Conservation (phyloP, 2,888 invertebrate genomes). For the Synanthedon myopaeformis region DNA sequence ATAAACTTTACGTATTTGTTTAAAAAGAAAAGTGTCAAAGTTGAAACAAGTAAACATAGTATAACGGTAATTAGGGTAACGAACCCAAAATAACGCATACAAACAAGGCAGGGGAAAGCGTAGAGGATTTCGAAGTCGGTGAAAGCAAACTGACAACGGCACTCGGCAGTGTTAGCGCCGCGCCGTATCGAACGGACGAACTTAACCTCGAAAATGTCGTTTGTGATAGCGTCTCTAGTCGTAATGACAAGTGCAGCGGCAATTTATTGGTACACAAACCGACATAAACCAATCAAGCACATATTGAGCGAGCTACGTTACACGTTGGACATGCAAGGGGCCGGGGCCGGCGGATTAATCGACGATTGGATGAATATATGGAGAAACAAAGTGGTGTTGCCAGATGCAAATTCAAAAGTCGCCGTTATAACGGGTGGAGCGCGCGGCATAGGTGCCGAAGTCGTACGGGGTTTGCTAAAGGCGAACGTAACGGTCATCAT, state of each 20-base stretch:
- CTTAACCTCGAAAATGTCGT: slow-evolving; percentile 25
- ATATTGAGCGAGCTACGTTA: slow-evolving; percentile 65
- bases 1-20: too few relatives aligned
- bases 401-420: slow-evolving; percentile 74
- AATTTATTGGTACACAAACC: slow-evolving; percentile 57
- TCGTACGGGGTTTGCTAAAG: slow-evolving; percentile 79
- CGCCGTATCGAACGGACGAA: slow-evolving; percentile 42
- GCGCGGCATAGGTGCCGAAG: slow-evolving; percentile 84
- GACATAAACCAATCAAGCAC: slow-evolving; percentile 65
- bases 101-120: slow-evolving; percentile 59
- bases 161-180: slow-evolving; percentile 34
- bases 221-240: slow-evolving; percentile 34
- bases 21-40: too few relatives aligned
- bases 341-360: slow-evolving; percentile 69
- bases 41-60: too few relatives aligned
- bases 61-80: too few relatives aligned
- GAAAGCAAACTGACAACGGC: slow-evolving; percentile 35
- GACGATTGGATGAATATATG: slow-evolving; percentile 70
- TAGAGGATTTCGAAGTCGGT: slow-evolving; percentile 49
- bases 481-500: slow-evolving; percentile 79
- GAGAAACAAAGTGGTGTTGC: slow-evolving; percentile 73
- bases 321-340: slow-evolving; percentile 69
- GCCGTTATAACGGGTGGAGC: slow-evolving; percentile 90
- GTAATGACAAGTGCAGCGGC: slow-evolving; percentile 34
- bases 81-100: slow-evolving; percentile 19